These are phyloP conservation scores for Oreotrochilus melanogaster DNA, from an alignment of 2,113 vertebrate species.

Conservation along the genomic window DNA sequence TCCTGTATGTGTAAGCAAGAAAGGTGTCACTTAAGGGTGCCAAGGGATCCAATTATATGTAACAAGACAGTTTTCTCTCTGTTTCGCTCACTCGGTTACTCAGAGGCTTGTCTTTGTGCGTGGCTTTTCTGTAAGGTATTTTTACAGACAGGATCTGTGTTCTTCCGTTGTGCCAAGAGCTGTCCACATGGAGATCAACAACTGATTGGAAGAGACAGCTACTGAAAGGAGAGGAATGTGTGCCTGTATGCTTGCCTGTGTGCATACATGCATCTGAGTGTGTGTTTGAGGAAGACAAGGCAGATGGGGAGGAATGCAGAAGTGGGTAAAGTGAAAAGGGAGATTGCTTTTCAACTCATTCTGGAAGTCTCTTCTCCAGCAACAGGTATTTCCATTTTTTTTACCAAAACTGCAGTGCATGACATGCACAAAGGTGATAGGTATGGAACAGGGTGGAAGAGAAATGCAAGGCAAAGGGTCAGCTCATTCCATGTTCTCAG, in stretches of 20 bases:
- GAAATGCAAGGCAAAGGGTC: background rate
- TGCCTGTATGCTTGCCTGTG: background rate
- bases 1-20: slow-evolving; percentile 63
- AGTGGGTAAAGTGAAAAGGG: background rate
- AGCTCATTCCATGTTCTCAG: background rate
- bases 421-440: background rate
- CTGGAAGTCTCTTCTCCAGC: background rate
- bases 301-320: background rate
- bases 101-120: background rate
- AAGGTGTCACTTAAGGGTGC: slow-evolving; percentile 56
- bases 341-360: background rate
- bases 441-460: background rate
- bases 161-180: slow-evolving; percentile 11
- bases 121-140: background rate
- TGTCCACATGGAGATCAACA: slow-evolving; percentile 7
- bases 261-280: background rate
- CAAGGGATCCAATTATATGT: slow-evolving; percentile 60
- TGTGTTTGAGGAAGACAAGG: background rate
- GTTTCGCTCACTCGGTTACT: background rate
- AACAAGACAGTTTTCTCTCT: slow-evolving; percentile 53
- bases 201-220: slow-evolving; percentile 18
- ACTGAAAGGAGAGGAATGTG: background rate
- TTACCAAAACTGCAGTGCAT: background rate
- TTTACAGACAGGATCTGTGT: background rate
- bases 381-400: background rate